Conservation (phyloP, 2,113 vertebrate species). For the Etheostoma spectabile region DNA sequence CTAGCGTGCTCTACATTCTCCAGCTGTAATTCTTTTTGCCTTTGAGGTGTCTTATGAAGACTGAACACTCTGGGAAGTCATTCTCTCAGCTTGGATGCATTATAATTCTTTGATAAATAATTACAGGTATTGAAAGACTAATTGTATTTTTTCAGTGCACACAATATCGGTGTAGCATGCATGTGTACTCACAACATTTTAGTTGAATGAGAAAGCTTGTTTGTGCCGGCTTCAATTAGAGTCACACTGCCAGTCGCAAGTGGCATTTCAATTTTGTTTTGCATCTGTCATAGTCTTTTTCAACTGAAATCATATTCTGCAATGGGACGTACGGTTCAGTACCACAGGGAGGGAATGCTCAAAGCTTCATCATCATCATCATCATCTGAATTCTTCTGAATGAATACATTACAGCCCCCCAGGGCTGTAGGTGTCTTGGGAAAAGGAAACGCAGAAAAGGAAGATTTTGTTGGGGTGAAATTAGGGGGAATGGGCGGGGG, state of each 20-base stretch:
- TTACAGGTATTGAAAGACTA: slow-evolving; percentile 65
- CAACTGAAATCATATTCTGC: slow-evolving; percentile 24
- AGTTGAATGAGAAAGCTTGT: slow-evolving; percentile 40
- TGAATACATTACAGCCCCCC: slow-evolving; percentile 52
- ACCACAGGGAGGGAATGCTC: slow-evolving; percentile 10
- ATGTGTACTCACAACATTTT: slow-evolving; percentile 40
- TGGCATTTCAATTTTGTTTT: slow-evolving; percentile 45
- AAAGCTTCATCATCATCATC: slow-evolving; percentile 22
- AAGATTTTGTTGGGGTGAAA: slow-evolving; percentile 42
- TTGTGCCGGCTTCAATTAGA: slow-evolving; percentile 53
- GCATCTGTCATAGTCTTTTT: slow-evolving; percentile 32
- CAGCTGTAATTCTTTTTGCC: slow-evolving; percentile 37
- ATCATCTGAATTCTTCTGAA: slow-evolving; percentile 32
- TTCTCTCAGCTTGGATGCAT: slow-evolving; percentile 54
- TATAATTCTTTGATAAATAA: slow-evolving; percentile 65
- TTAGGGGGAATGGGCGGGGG: slow-evolving; percentile 23
- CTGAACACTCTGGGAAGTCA: slow-evolving; percentile 54
- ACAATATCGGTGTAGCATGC: slow-evolving; percentile 48
- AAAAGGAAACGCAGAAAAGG: background rate
- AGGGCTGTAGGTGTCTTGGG: slow-evolving; percentile 37
- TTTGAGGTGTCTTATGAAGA: slow-evolving; percentile 41
- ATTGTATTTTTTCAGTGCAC: slow-evolving; percentile 66
- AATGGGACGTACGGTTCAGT: slow-evolving; percentile 19
- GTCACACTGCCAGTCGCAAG: slow-evolving; percentile 13
- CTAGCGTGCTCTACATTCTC: slow-evolving; percentile 11